These are phyloP conservation scores for Rhodeus uyekii DNA, from an alignment of 2,797 vertebrate species.

Conservation along the genomic window DNA sequence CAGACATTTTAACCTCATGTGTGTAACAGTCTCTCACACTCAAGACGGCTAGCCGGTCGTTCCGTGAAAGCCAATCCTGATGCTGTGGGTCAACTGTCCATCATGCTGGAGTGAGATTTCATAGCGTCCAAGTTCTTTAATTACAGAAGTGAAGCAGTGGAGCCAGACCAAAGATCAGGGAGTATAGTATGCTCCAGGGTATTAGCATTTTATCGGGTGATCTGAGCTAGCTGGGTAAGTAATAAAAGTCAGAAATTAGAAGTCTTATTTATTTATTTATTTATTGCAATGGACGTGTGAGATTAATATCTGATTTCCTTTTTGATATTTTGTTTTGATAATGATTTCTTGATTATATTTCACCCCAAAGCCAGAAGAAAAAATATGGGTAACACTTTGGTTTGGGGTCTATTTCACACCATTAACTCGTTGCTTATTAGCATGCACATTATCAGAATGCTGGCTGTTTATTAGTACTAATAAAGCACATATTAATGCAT, in stretches of 20 bases:
- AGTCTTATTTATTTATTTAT: slow-evolving; percentile 41
- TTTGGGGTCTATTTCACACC: too few species aligned
- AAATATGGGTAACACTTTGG: too few species aligned
- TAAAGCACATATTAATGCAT: too few species aligned
- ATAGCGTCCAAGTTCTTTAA: slow-evolving; percentile 47
- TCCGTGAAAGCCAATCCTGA: slow-evolving; percentile 65
- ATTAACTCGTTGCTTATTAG: too few species aligned
- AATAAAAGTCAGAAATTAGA: slow-evolving; percentile 55
- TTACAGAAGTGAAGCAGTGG: slow-evolving; percentile 49
- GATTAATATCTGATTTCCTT: not conserved
- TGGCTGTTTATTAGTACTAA: too few species aligned
- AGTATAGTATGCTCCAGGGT: slow-evolving; percentile 41
- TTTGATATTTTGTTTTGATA: not conserved
- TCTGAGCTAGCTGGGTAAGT: slow-evolving; percentile 42
- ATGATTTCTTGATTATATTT: not conserved
- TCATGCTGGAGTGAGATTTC: slow-evolving; percentile 52
- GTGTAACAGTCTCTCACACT: slow-evolving; percentile 38
- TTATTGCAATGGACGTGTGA: not conserved
- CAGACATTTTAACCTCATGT: slow-evolving; percentile 38
- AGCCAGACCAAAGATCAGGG: slow-evolving; percentile 44
- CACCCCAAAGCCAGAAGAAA: not conserved
- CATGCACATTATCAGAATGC: too few species aligned
- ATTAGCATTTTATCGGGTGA: slow-evolving; percentile 58
- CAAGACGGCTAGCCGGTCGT: slow-evolving; percentile 49
- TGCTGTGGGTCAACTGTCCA: slow-evolving; percentile 62